Percentiles rank a stretch among this genome's conserved stretches.
These are phyloP conservation scores for Girardinichthys multiradiatus DNA, from an alignment of 2,113 vertebrate species.

Conservation along the genomic window DNA sequence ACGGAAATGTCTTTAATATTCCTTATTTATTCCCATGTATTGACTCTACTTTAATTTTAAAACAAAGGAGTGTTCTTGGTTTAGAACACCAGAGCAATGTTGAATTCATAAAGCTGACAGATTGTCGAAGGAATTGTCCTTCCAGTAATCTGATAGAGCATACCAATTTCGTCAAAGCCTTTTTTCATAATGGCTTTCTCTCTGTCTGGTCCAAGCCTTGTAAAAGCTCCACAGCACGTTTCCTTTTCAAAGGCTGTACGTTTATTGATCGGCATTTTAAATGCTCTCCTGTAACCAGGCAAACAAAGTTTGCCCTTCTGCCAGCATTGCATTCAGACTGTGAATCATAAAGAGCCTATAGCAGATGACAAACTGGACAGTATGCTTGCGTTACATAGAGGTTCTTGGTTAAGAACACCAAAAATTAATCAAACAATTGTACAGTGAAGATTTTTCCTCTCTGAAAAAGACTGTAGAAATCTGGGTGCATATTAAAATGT, in stretches of 20 bases:
- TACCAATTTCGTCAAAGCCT: constrained; percentile 24
- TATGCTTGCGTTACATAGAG: no score
- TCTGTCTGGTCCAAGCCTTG: constrained; percentile 12
- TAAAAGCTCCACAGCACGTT: constrained; percentile 42
- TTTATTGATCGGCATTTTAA: constrained; percentile 44
- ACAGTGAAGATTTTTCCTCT: no score
- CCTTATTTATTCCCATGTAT: background rate
- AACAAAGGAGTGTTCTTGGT: background rate
- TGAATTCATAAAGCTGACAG: constrained; percentile 13
- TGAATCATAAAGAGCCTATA: constrained; percentile 14
- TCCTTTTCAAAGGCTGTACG: constrained; percentile 39
- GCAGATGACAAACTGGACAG: background rate
- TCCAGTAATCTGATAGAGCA: constrained; percentile 32
- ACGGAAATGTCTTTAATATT: background rate
- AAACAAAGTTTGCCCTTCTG: constrained; percentile 16
- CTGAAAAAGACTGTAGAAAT: no score
- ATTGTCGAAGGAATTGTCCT: constrained; percentile 14
- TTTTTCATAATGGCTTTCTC: constrained; percentile 35
- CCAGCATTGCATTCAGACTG: constrained; percentile 21
- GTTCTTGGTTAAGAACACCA: background rate
- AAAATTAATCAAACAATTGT: no score
- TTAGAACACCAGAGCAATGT: constrained; percentile 2
- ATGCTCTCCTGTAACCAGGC: constrained; percentile 34
- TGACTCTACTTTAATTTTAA: background rate
- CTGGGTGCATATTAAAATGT: background rate